Evolutionary conservation across 2,113 vertebrate genomes (phyloP).

Genomic region (Albula glossodonta): DNA sequence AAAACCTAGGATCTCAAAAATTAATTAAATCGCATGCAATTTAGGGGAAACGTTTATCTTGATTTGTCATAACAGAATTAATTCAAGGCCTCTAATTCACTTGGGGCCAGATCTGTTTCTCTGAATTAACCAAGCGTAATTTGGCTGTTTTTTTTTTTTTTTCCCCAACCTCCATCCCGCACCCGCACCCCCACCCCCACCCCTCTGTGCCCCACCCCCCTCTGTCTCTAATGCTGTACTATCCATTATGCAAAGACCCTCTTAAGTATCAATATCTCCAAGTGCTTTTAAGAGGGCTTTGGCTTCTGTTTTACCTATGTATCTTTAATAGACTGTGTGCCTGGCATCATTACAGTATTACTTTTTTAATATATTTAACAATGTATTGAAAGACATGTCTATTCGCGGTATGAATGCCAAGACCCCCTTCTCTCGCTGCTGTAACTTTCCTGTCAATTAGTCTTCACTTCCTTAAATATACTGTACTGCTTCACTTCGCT

Average conservation of each 20-base stretch:
- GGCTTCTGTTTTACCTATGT: conserved; percentile 88
- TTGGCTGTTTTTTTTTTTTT: conserved; percentile 78
- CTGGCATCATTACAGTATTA: neutral
- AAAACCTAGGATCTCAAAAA: conserved; percentile 92
- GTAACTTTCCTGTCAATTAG: neutral
- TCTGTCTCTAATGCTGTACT: conserved; percentile 84
- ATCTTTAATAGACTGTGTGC: conserved; percentile 80
- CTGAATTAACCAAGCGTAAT: conserved; percentile 99
- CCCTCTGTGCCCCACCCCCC: conserved; percentile 68
- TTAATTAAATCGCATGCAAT: conserved; percentile 99
- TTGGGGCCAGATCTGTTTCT: conserved; percentile 99
- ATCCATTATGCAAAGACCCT: conserved; percentile 90
- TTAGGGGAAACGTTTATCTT: conserved; percentile 99
- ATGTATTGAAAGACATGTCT: neutral
- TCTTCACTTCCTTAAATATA: neutral
- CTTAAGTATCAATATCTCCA: conserved; percentile 96
- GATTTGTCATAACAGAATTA: conserved; percentile 99
- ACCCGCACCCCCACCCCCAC: conserved; percentile 43
- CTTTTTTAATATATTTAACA: neutral
- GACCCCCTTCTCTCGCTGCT: no score
- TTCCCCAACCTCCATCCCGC: conserved; percentile 66
- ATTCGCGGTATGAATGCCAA: no score
- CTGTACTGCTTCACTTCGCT: neutral
- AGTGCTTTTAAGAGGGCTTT: conserved; percentile 96
- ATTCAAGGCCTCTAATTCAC: conserved; percentile 99